Conservation (phyloP, 2,888 invertebrate species). For the Taphrorychus bicolor region DNA sequence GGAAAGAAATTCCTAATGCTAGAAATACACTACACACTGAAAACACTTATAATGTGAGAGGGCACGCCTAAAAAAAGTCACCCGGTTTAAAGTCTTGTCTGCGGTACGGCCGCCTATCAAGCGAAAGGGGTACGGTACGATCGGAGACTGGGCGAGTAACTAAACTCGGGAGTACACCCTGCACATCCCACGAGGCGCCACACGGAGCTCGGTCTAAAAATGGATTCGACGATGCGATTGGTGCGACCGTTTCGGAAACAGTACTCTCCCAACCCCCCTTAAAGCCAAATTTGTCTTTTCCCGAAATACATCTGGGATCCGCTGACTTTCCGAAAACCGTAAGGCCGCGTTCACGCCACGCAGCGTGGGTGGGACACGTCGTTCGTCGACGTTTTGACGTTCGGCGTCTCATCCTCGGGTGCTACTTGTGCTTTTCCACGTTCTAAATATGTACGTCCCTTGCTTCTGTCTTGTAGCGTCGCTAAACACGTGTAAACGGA, state of each 20-base stretch:
- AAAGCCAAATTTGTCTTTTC: constrained; percentile 83
- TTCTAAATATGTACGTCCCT: neutral
- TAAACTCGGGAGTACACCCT: constrained; percentile 42
- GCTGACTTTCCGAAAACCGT: constrained; percentile 23
- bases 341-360: constrained; percentile 20
- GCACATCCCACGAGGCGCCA: constrained; percentile 35
- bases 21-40: neutral
- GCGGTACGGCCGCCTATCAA: constrained; percentile 1
- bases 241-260: constrained; percentile 48
- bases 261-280: constrained; percentile 59
- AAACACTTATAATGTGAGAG: neutral
- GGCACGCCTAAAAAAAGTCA: neutral
- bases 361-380: neutral
- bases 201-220: constrained; percentile 57
- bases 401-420: no score
- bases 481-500: constrained; percentile 10
- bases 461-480: neutral
- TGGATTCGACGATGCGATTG: constrained; percentile 60
- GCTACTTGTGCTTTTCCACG: neutral
- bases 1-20: no score
- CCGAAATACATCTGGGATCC: constrained; percentile 69
- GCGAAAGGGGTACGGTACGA: constrained; percentile 23
- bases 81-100: constrained; percentile 9
- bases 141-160: constrained; percentile 27
- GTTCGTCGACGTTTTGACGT: neutral